Base-by-base conservation (phyloP, 2,888 invertebrate species). In the Lagria hirta region DNA sequence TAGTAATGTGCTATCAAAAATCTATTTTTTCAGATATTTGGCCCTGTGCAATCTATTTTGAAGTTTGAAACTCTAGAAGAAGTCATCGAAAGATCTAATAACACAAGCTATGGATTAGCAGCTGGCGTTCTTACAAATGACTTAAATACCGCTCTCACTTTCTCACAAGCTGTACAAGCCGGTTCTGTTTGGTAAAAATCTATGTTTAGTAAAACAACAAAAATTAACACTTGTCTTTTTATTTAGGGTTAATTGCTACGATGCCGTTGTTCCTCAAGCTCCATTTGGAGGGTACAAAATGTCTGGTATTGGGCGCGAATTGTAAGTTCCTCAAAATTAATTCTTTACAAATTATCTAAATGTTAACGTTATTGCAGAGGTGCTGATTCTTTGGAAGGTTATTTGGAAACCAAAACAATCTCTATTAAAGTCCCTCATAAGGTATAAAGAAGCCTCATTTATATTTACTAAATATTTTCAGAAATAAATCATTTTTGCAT, bases 281-380 rank as follows among this genome's bases (percentile, higher is more conserved):
- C 92, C 93, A 7, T 93, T 93, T 66, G 93, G 93, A 36, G 93
- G 93, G 23, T 93, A 81, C 72, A 92, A 90, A 66, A 82, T 84
- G 60, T 91, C 91, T 15, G 93, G 93, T 33, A 80, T 86, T 57
- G 93, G 92, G 16, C 81, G 91, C 48, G 93, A 93, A 72, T 59
- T 84, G n/a, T n/a, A n/a, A n/a, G n/a, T n/a, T n/a, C n/a, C n/a
- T n/a, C n/a, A n/a, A n/a, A n/a, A n/a, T n/a, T n/a, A n/a, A n/a
- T n/a, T n/a, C n/a, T n/a, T n/a, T n/a, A n/a, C n/a, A n/a, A n/a
- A n/a, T n/a, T n/a, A n/a, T n/a, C n/a, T n/a, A n/a, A n/a, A n/a
- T n/a, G n/a, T n/a, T n/a, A n/a, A n/a, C n/a, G n/a, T n/a, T n/a
- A n/a, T n/a, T n/a, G n/a, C n/a, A n/a, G n/a, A 61, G 89, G 89